Conservation (phyloP, 2,113 vertebrate species). For the Rhagologus leucostigma region DNA sequence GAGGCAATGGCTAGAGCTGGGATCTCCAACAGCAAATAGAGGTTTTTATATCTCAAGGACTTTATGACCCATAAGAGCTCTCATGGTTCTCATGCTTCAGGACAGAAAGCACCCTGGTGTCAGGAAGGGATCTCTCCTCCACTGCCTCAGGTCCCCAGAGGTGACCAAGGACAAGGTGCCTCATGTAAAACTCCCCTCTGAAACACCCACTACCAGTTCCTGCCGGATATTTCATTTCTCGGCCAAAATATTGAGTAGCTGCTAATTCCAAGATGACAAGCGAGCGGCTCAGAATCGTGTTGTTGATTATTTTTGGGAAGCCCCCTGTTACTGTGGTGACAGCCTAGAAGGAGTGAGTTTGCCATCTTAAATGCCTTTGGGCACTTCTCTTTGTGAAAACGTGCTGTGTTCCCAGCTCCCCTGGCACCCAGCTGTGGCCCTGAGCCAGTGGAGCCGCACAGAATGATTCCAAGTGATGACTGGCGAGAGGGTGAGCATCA, state of each 20-base stretch:
- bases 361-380: neutral
- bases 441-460: neutral
- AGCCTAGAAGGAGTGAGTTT: neutral
- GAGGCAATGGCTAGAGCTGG: neutral
- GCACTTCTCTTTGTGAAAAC: neutral
- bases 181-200: neutral
- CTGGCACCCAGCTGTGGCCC: neutral
- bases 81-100: neutral
- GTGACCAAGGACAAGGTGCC: neutral
- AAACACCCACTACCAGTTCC: neutral
- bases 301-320: neutral
- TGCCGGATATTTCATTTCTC: neutral
- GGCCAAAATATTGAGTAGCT: neutral
- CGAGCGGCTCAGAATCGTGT: fast-evolving
- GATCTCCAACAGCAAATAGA: neutral
- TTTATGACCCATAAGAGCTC: neutral
- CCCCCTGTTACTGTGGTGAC: neutral
- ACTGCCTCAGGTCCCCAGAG: neutral
- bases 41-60: neutral
- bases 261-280: neutral
- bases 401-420: neutral
- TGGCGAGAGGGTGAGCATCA: neutral
- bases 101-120: neutral
- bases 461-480: fast-evolving
- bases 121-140: neutral